phyloP scores from a whole-genome alignment of 2,797 vertebrate genomes.

The Sebastes matsubarae region DNA sequence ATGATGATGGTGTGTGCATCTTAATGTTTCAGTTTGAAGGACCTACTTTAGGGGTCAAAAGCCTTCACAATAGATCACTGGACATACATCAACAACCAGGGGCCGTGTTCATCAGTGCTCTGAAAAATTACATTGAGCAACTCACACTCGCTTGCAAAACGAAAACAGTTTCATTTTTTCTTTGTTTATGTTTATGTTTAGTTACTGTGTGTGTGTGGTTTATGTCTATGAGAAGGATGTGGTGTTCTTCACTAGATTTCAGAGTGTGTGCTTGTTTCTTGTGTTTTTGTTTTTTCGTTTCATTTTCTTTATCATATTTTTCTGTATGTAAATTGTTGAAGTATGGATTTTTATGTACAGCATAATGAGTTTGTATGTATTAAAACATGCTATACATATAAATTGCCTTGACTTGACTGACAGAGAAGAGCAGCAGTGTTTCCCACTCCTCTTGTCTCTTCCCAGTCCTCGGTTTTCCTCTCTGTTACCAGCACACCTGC shows the following conservation, averaged over 20 bases:
- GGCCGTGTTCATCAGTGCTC: too few relatives aligned
- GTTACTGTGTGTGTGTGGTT: not conserved
- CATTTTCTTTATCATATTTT: not conserved
- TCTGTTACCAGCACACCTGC: too few relatives aligned
- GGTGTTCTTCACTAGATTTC: not conserved
- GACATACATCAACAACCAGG: not conserved
- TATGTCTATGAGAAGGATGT: not conserved
- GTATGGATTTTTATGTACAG: not conserved
- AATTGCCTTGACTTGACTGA: not conserved
- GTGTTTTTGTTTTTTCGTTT: not conserved
- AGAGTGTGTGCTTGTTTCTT: not conserved
- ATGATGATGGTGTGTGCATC: too few relatives aligned
- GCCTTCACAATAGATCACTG: not conserved
- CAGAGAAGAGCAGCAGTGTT: not conserved
- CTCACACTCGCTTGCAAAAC: too few relatives aligned
- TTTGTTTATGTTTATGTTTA: too few relatives aligned
- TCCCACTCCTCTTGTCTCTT: not conserved
- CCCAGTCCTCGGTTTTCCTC: too few relatives aligned
- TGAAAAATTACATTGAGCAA: too few relatives aligned
- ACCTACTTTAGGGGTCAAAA: not conserved
- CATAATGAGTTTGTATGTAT: not conserved
- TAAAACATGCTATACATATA: not conserved
- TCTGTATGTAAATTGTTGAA: not conserved
- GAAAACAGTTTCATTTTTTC: not conserved
- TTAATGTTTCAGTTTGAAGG: not conserved